Conservation (phyloP, 2,113 vertebrate species). For the Oncorhynchus mykiss region DNA sequence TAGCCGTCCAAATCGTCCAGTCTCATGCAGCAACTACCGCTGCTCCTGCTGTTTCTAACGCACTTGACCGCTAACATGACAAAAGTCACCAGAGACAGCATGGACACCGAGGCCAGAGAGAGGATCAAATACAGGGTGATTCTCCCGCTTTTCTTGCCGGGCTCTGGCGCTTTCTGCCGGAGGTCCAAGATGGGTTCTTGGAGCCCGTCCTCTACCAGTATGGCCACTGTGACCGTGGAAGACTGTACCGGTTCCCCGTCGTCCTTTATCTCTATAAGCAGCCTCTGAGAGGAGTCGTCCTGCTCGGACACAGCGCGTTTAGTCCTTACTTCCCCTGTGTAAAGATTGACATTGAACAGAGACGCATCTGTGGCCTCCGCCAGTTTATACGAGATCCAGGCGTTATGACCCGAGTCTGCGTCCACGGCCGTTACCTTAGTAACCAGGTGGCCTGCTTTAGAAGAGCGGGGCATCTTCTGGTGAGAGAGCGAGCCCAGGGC, state of each 20-base stretch:
- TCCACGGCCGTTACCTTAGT: slow-evolving; percentile 88
- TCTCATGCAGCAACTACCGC: slow-evolving; percentile 68
- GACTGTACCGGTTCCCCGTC: slow-evolving; percentile 82
- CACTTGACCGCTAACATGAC: slow-evolving; percentile 57
- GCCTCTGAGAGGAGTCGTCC: slow-evolving; percentile 75
- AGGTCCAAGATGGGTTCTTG: slow-evolving; percentile 62
- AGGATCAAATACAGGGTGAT: slow-evolving; percentile 85
- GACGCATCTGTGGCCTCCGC: slow-evolving; percentile 78
- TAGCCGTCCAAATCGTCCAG: slow-evolving; percentile 58
- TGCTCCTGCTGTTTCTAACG: slow-evolving; percentile 44
- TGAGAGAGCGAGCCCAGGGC: slow-evolving; percentile 60
- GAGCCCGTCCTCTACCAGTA: slow-evolving; percentile 62
- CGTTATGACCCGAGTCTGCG: slow-evolving; percentile 83
- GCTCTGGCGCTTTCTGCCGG: slow-evolving; percentile 44
- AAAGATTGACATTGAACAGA: slow-evolving; percentile 78
- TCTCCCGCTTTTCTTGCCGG: slow-evolving; percentile 56
- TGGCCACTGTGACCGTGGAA: slow-evolving; percentile 74
- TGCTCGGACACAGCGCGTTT: slow-evolving; percentile 76
- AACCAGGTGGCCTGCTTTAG: slow-evolving; percentile 80
- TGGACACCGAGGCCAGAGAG: slow-evolving; percentile 68
- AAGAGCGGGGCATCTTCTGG: slow-evolving; percentile 77
- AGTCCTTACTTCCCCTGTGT: slow-evolving; percentile 84
- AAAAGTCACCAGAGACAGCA: slow-evolving; percentile 57
- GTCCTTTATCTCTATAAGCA: slow-evolving; percentile 80
- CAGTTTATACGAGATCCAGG: slow-evolving; percentile 82